A percentile compares a stretch with the other conserved stretches of the same genome.
Evolutionary conservation across 2,888 invertebrate genomes (phyloP).

Genomic region (Flexamia atlantica): DNA sequence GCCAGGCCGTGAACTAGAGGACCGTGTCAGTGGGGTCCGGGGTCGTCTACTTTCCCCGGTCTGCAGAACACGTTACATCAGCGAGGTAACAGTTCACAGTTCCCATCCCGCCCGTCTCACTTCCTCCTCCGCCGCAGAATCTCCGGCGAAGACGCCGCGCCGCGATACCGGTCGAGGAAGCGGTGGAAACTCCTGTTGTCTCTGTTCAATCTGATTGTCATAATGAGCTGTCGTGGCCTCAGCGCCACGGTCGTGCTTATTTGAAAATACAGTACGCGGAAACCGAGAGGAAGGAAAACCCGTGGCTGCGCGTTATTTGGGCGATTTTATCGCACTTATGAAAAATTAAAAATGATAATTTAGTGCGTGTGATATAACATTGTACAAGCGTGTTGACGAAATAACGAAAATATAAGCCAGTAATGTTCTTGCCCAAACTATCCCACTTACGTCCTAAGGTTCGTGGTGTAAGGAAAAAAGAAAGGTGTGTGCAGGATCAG

Average conservation of each 20-base stretch:
- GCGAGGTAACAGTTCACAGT: neutral
- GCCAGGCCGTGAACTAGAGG: constrained; percentile 15
- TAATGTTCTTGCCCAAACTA: too few species aligned
- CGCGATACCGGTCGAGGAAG: neutral
- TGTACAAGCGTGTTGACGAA: too few species aligned
- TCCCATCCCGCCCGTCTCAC: constrained; percentile 19
- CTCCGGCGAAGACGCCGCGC: neutral
- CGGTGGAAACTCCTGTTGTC: neutral
- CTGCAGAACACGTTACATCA: constrained; percentile 4
- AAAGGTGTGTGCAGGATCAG: too few species aligned
- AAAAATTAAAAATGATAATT: too few species aligned
- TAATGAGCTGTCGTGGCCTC: neutral
- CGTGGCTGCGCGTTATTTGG: too few species aligned
- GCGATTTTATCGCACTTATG: too few species aligned
- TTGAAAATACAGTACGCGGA: neutral
- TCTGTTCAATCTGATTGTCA: neutral
- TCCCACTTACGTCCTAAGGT: too few species aligned
- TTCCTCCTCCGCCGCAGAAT: constrained; percentile 1
- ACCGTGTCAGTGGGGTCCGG: constrained; percentile 35
- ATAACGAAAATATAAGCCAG: too few species aligned
- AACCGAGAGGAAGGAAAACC: neutral
- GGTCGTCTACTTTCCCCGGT: constrained; percentile 5
- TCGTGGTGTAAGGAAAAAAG: too few species aligned
- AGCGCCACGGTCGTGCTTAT: neutral
- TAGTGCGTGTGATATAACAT: too few species aligned